phyloP scores from a whole-genome alignment of 2,797 vertebrate genomes.

The Protosalanx chinensis region DNA sequence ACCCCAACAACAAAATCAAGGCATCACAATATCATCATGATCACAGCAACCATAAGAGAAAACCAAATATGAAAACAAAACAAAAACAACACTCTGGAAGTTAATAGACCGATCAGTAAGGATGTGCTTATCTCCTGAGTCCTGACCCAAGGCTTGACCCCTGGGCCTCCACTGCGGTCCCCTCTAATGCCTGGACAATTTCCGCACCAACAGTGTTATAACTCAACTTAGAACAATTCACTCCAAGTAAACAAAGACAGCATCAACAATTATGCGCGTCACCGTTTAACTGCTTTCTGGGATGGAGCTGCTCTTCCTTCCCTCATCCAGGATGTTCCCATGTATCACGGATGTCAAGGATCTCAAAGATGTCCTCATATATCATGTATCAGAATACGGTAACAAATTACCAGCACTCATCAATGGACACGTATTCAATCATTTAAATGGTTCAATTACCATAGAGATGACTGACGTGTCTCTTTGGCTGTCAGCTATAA shows the following conservation, averaged over 20 bases:
- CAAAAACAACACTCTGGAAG: not conserved
- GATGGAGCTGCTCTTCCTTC: constrained; percentile 13
- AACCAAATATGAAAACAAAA: not conserved
- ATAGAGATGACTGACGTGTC: constrained; percentile 33
- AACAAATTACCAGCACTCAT: constrained; percentile 48
- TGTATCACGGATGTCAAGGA: no score
- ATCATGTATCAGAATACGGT: constrained; percentile 41
- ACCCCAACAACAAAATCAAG: not conserved
- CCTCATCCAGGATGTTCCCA: not conserved
- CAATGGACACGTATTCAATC: constrained; percentile 50
- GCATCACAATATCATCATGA: no score
- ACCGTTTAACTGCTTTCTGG: constrained; percentile 17
- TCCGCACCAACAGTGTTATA: not conserved
- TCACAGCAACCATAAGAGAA: not conserved
- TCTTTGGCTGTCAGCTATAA: constrained; percentile 40
- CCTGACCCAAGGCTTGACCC: not conserved
- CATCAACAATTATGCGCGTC: not conserved
- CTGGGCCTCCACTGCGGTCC: not conserved
- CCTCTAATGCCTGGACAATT: not conserved
- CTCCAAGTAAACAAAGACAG: not conserved
- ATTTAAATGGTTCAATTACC: constrained; percentile 50
- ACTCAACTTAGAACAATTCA: not conserved
- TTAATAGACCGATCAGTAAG: no score
- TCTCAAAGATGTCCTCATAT: constrained; percentile 11
- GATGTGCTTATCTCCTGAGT: not conserved